Base-by-base conservation (phyloP, 1,140 invertebrate species). In the Leptinotarsa defecta region DNA sequence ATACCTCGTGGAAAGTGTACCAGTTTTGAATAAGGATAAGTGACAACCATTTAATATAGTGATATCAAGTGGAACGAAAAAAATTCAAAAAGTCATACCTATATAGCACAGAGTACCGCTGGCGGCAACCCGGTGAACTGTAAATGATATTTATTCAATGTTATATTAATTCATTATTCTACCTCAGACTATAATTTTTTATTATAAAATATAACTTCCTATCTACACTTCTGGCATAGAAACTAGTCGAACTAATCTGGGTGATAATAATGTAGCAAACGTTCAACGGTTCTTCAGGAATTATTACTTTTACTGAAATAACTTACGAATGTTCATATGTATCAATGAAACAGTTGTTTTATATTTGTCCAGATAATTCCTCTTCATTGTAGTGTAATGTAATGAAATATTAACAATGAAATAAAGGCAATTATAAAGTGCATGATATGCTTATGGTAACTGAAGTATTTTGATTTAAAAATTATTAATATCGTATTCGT, bases 231-330 rank as follows among this genome's bases (percentile, higher is more conserved):
- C 52, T 15, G 52, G 52, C 52, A 57, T 57, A 57, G 52, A 57
- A 57, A 57, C 52, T n/a, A n/a, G n/a, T n/a, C n/a, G n/a, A n/a
- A n/a, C n/a, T 19, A 5, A 57, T 57, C 52, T 17, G 17, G n/a
- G 52, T 57, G 52, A 57, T 57, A 57, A 57, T 57, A 17, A 57
- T 57, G n/a, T 57, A n/a, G 52, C 15, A n/a, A 57, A 57, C 52
- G 15, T 0, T 15, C 34, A 57, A 17, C 4, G 52, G n/a, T 57
- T 57, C 52, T 57, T 57, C 52, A 57, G 17, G n/a, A 13, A 57
- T 57, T 3, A n/a, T 57, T n/a, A 57, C 5, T 57, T 57, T 19
- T 57, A 57, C 52, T n/a, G 15, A 57, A 15, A 57, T 57, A 57
- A 43, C 8, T 34, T 34, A 27, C 8, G 3, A 43, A 43, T 43